phyloP scores from a whole-genome alignment of 2,113 vertebrate species.

The Edolisoma coerulescens region DNA sequence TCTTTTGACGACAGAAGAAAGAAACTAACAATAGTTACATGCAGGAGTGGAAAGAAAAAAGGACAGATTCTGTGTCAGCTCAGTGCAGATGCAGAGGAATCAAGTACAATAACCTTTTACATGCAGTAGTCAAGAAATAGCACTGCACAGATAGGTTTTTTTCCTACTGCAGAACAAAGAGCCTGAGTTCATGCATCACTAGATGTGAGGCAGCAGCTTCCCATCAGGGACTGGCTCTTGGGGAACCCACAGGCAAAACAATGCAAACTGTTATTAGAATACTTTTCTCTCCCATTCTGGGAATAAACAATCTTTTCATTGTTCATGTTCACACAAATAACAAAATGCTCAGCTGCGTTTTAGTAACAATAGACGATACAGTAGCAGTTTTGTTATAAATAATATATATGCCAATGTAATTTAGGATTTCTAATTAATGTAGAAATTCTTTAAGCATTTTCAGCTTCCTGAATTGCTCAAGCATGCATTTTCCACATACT shows the following conservation, averaged over 20 bases:
- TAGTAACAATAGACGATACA: not conserved
- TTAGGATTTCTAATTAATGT: slow-evolving; percentile 26
- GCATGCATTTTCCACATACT: not conserved
- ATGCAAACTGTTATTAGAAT: slow-evolving; percentile 41
- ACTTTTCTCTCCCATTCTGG: not conserved
- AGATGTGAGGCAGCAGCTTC: slow-evolving; percentile 22
- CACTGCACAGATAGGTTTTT: not conserved
- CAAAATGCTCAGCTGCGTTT: slow-evolving; percentile 38
- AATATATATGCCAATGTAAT: slow-evolving; percentile 13
- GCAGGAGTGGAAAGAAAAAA: not conserved
- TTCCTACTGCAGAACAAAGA: not conserved
- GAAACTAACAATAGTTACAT: not conserved
- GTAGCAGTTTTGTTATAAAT: slow-evolving; percentile 40
- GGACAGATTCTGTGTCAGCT: slow-evolving; percentile 24
- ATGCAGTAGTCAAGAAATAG: not conserved
- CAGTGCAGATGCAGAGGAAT: slow-evolving; percentile 37
- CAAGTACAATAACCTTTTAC: slow-evolving; percentile 43
- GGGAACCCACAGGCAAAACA: slow-evolving; percentile 36
- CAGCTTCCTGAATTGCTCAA: not conserved
- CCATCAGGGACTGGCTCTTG: slow-evolving; percentile 1
- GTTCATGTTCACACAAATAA: slow-evolving; percentile 58
- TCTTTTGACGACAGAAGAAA: not conserved
- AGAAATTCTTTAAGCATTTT: not conserved
- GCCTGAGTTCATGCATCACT: not conserved
- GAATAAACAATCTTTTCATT: slow-evolving; percentile 37